Evolutionary conservation across 2,113 vertebrate species (phyloP), one percentile per base, ranked within the genome.

Genomic region (Pitta sordida): DNA sequence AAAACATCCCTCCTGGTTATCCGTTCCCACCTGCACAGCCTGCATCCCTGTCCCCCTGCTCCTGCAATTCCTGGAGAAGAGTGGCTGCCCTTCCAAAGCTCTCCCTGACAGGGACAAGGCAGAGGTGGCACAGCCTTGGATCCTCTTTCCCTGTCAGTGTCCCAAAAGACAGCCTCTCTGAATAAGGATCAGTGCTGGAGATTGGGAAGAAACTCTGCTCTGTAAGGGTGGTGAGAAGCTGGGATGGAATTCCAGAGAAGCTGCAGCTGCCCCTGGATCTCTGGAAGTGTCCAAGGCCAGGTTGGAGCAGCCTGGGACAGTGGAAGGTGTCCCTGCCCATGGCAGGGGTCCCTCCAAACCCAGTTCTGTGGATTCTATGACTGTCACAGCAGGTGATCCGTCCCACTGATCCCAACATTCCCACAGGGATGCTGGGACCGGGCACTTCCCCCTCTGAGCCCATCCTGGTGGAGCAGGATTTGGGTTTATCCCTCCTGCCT

Each of bases 341-440:
- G 64, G 43, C 63, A 65, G 63, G 41, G 21, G 9, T 68, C 64
- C n/a, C 17, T 48, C 9, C 64, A 44, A 48, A 11, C 14, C 26
- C 34, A 39, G 11, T 15, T 19, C 24, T 10, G n/a, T n/a, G 24
- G 34, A 36, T 49, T 68, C 46, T 14, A 10, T 10, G 44, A 19
- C 13, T 16, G 43, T n/a, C 27, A 11, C 27, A 6, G 16, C 1
- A 5, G 2, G 3, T 10, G 19, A 22, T 11, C 27, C 3, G 3
- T 27, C 59, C n/a, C n/a, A 17, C 17, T 1, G 1, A 7, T 21
- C 26, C 53, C 59, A 17, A 14, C 1, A 22, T 23, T 34, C 15
- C 11, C 3, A 1, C 20, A 24, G 55, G 11, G 12, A 30, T 51
- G 32, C 22, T 15, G 5, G n/a, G 43, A 44, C 20, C 13, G 22